A percentile compares a stretch with the other conserved stretches of the same genome.
Conservation (phyloP, 1,140 invertebrate genomes). For the Leptinotarsa defecta region DNA sequence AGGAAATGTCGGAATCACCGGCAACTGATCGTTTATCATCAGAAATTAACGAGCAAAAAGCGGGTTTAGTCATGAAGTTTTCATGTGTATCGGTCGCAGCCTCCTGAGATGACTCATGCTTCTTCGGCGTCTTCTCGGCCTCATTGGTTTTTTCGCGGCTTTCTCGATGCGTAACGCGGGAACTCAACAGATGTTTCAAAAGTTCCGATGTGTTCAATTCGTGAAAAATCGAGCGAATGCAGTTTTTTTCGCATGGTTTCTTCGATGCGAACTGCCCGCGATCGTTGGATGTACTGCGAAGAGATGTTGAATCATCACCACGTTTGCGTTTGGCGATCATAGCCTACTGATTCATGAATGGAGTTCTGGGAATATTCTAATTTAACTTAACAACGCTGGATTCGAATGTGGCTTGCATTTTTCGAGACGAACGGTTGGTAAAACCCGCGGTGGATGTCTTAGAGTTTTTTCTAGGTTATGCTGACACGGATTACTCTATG, state of each 20-base stretch:
- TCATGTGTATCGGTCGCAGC: slow-evolving; percentile 6
- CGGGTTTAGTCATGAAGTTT: slow-evolving; percentile 29
- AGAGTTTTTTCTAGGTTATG: neutral
- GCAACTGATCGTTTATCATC: slow-evolving; percentile 22
- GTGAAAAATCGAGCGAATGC: slow-evolving; percentile 25
- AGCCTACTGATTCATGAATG: slow-evolving; percentile 36
- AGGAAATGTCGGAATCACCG: neutral
- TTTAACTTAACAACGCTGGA: slow-evolving; percentile 29
- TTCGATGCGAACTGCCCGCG: slow-evolving; percentile 9
- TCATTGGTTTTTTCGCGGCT: slow-evolving; percentile 21
- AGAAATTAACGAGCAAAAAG: slow-evolving; percentile 27
- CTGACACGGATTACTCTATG: no score
- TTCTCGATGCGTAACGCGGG: slow-evolving; percentile 18
- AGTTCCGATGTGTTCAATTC: slow-evolving; percentile 37
- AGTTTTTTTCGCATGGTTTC: slow-evolving; percentile 17
- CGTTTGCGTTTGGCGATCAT: slow-evolving; percentile 35
- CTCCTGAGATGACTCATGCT: slow-evolving; percentile 32
- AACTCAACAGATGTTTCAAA: slow-evolving; percentile 36
- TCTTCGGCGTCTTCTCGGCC: slow-evolving; percentile 9
- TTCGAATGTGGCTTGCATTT: slow-evolving; percentile 25
- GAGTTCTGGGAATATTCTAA: slow-evolving; percentile 33
- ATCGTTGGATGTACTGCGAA: slow-evolving; percentile 9
- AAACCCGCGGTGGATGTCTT: slow-evolving; percentile 27
- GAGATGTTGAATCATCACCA: slow-evolving; percentile 36
- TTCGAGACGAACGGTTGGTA: slow-evolving; percentile 29